Conservation (phyloP, 2,888 invertebrate species). For the Sesia bembeciformis region DNA sequence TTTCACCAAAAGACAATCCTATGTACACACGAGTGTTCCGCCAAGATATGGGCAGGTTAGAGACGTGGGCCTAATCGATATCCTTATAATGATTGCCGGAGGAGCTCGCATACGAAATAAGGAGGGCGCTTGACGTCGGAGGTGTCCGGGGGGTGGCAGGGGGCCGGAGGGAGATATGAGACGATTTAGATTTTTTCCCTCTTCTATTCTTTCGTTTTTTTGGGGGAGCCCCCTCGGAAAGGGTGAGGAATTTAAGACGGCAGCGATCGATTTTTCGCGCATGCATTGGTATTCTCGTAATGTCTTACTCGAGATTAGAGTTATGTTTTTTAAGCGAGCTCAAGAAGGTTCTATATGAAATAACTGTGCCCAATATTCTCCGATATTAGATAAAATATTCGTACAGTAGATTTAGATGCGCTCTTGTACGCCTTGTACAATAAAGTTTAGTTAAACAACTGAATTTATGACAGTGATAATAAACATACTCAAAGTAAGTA, state of each 20-base stretch:
- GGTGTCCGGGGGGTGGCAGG: constrained; percentile 55
- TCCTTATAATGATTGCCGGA: constrained; percentile 75
- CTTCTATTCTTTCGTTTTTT: constrained; percentile 74
- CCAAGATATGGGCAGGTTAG: constrained; percentile 69
- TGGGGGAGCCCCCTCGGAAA: constrained; percentile 72
- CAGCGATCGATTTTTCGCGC: constrained; percentile 70
- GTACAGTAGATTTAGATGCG: not conserved
- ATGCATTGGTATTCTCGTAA: constrained; percentile 74
- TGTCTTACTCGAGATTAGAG: constrained; percentile 73
- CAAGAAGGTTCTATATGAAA: not conserved
- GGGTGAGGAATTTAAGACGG: constrained; percentile 75
- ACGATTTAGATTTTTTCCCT: constrained; percentile 76
- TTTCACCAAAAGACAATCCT: constrained; percentile 35
- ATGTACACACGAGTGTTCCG: constrained; percentile 56
- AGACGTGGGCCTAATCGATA: constrained; percentile 73
- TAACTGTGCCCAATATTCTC: too few relatives aligned
- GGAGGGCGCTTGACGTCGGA: constrained; percentile 67
- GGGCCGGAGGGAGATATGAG: constrained; percentile 63
- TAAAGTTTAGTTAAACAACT: too few relatives aligned
- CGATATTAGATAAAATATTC: not conserved
- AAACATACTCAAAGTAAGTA: too few relatives aligned
- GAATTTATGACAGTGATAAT: too few relatives aligned
- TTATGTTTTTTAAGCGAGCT: constrained; percentile 35
- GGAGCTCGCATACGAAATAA: constrained; percentile 76
- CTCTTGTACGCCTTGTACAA: not conserved